Base-by-base conservation (phyloP, 2,888 invertebrate genomes). In the Mallateleia sp. region DNA sequence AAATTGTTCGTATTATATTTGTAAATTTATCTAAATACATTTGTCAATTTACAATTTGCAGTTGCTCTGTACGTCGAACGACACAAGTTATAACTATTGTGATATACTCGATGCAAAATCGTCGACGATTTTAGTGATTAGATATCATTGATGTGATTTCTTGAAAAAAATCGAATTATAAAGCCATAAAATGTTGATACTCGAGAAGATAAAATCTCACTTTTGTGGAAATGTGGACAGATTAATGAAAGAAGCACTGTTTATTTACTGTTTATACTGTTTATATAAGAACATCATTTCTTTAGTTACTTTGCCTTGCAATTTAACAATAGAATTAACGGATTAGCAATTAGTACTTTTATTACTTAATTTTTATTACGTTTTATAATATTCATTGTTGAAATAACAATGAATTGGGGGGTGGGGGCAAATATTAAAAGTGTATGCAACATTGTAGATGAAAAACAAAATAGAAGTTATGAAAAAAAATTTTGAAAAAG, bases 81-180 rank as follows among this genome's bases (percentile, higher is more conserved):
- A 45, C 28, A n/a, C 15, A 34, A 64, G 24, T 66, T 47, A 20
- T 72, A 45, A 72, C 56, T 80, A 72, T 64, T 56, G 38, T 72
- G 18, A 56, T 11, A 50, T 4, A 38, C 56, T 25, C 56, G 45
- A 56, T 71, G 54, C 45, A 62, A 71, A 80, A 24, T 28, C 52
- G 71, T 24, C 42, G 64, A 71, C 52, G 62, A 82, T 75, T 75
- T 62, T 62, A 67, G 45, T 45, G 83, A 83, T 83, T 83, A 83
- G 83, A 77, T 83, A 83, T 83, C 77, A 66, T 69, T 82, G 47
- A 75, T 82, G 32, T 28, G 24, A 60, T 47, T 66, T 71, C 14
- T 11, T 72, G 54, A 18, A 78, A 54, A 38, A 71, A 67, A 66
- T 28, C 20, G 62, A 82, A 75, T 82, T 69, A 69, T 75, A 60